phyloP scores from a whole-genome alignment of 2,888 invertebrate species.

The Panzeria rudis region DNA sequence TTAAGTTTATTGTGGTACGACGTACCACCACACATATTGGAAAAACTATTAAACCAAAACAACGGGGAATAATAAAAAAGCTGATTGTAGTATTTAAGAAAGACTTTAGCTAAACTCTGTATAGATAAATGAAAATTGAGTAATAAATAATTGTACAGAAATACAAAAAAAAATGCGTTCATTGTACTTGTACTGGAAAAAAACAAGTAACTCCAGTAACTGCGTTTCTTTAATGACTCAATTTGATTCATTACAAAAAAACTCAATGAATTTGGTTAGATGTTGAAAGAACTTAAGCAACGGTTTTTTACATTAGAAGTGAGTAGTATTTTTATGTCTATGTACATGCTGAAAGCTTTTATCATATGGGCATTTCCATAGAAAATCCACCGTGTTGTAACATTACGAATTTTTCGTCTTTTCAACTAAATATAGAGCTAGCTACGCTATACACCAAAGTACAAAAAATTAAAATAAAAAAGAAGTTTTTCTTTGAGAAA shows the following conservation, averaged over 20 bases:
- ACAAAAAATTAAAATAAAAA: too few relatives aligned
- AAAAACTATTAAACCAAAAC: constrained; percentile 30
- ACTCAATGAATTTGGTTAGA: neutral
- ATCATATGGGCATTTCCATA: too few relatives aligned
- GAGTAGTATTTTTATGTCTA: too few relatives aligned
- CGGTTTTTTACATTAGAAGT: too few relatives aligned
- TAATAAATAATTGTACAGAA: constrained; percentile 30
- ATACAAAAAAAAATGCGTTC: neutral
- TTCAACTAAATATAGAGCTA: too few relatives aligned
- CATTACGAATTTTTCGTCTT: too few relatives aligned
- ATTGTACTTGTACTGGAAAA: neutral
- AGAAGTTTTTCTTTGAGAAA: too few relatives aligned
- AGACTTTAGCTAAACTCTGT: constrained; percentile 14
- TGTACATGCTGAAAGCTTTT: too few relatives aligned
- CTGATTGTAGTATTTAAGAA: constrained; percentile 9
- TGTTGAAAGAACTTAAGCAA: neutral
- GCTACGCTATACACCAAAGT: too few relatives aligned
- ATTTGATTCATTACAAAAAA: neutral
- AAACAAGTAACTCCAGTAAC: neutral
- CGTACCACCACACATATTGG: constrained; percentile 33
- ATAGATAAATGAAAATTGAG: constrained; percentile 23
- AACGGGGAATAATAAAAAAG: constrained; percentile 24
- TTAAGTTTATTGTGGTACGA: constrained; percentile 60
- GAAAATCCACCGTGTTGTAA: too few relatives aligned
- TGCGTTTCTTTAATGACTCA: neutral